These are phyloP conservation scores for Cheilosia grossa DNA, from an alignment of 2,888 invertebrate genomes.

Conservation along the genomic window DNA sequence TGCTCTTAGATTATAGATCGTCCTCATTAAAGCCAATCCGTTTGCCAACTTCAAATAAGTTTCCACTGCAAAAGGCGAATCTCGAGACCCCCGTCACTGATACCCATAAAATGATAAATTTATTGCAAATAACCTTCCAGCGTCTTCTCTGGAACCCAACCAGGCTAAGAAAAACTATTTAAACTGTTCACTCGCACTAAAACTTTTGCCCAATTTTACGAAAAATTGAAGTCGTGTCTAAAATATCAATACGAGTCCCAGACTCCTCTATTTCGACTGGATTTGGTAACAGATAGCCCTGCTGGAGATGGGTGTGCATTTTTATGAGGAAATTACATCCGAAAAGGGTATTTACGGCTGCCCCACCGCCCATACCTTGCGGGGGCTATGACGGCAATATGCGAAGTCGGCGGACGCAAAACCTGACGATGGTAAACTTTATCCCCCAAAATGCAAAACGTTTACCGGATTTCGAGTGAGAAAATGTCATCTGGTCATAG, in stretches of 20 bases:
- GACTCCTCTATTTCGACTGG: conserved; percentile 14
- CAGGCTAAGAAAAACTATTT: conserved; percentile 52
- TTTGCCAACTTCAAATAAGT: neutral
- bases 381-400: neutral
- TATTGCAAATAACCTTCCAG: conserved; percentile 51
- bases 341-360: neutral
- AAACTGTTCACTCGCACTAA: conserved; percentile 44
- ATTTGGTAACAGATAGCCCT: conserved; percentile 34
- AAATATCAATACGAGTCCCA: conserved; percentile 53
- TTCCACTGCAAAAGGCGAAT: neutral
- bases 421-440: conserved; percentile 53
- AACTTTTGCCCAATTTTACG: conserved; percentile 61
- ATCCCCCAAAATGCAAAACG: conserved; percentile 64
- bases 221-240: conserved; percentile 69
- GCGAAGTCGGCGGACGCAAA: neutral
- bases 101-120: conserved; percentile 57
- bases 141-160: conserved; percentile 18
- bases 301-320: conserved; percentile 18
- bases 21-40: too few relatives aligned
- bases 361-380: neutral
- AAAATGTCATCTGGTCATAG: conserved; percentile 65
- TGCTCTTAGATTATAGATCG: too few relatives aligned
- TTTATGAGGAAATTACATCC: conserved; percentile 29
- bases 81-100: neutral
- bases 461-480: conserved; percentile 52